A percentile compares a stretch with the other conserved stretches of the same genome.
phyloP scores from a whole-genome alignment of 1,140 invertebrate species.

The Drosophila dunni region DNA sequence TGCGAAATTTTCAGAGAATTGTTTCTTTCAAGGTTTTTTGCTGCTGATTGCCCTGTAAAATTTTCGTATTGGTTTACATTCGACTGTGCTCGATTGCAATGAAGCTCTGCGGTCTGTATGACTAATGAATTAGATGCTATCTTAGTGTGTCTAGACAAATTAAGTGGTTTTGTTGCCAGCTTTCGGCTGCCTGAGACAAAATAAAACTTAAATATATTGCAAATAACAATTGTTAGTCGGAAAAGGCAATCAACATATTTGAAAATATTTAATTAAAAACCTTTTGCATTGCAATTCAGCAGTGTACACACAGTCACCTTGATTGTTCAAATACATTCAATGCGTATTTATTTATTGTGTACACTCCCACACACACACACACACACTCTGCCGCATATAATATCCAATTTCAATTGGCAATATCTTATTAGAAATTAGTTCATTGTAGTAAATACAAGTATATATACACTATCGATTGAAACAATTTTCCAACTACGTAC shows the following conservation, averaged over 20 bases:
- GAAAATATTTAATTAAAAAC: constrained; percentile 68
- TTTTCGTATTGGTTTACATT: constrained; percentile 24
- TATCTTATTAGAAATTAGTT: constrained; percentile 82
- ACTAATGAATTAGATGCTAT: constrained; percentile 43
- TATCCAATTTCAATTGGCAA: constrained; percentile 74
- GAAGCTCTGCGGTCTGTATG: constrained; percentile 62
- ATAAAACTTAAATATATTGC: constrained; percentile 3
- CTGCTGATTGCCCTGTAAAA: constrained; percentile 38
- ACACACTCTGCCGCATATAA: constrained; percentile 48
- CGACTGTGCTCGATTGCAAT: constrained; percentile 5
- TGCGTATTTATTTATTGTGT: constrained; percentile 28
- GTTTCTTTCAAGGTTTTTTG: constrained; percentile 30
- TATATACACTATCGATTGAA: constrained; percentile 28
- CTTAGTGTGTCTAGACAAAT: not conserved
- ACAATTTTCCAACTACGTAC: constrained; percentile 36
- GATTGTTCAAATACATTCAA: constrained; percentile 45
- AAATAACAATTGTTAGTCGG: no score
- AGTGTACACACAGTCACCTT: constrained; percentile 28
- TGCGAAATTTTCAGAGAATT: constrained; percentile 43
- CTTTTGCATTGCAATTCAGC: constrained; percentile 44
- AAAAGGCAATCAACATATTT: not conserved
- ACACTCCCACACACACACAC: constrained; percentile 31
- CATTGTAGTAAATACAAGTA: constrained; percentile 71
- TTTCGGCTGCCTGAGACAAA: not conserved
- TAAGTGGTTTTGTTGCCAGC: not conserved